A percentile compares a stretch with the other conserved stretches of the same genome.
phyloP scores from a whole-genome alignment of 1,140 invertebrate genomes.

The Drosophila aff. region DNA sequence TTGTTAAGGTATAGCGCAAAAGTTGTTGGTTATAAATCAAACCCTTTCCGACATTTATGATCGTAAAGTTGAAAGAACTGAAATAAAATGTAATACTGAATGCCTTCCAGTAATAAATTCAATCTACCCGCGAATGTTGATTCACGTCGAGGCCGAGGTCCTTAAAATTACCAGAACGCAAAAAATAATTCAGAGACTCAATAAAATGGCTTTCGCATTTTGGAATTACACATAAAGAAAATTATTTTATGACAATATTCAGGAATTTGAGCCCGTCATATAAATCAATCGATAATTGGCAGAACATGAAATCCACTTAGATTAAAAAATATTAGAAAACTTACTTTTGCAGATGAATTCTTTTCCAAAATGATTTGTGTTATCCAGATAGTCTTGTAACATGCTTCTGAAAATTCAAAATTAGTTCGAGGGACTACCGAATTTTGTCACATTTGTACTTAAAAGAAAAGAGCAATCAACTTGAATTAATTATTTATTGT shows the following conservation, averaged over 20 bases:
- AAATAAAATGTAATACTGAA: constrained; percentile 63
- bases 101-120: constrained; percentile 66
- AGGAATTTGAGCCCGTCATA: constrained; percentile 49
- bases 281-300: constrained; percentile 62
- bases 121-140: constrained; percentile 39
- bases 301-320: not conserved
- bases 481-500: constrained; percentile 72
- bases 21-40: constrained; percentile 80
- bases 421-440: not conserved
- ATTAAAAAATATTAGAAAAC: not conserved
- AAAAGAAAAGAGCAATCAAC: constrained; percentile 40
- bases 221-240: constrained; percentile 5
- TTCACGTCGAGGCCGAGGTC: constrained; percentile 39
- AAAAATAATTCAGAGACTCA: not conserved
- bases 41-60: constrained; percentile 81
- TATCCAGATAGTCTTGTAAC: not conserved
- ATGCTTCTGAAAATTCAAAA: not conserved
- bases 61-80: constrained; percentile 79
- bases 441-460: constrained; percentile 14
- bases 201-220: not conserved
- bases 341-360: not conserved
- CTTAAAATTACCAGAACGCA: constrained; percentile 33
- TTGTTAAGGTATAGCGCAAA: constrained; percentile 55
- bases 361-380: not conserved
- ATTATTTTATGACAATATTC: constrained; percentile 49